These are phyloP conservation scores for Oreochromis aureus DNA, from an alignment of 2,113 vertebrate genomes.

Conservation along the genomic window DNA sequence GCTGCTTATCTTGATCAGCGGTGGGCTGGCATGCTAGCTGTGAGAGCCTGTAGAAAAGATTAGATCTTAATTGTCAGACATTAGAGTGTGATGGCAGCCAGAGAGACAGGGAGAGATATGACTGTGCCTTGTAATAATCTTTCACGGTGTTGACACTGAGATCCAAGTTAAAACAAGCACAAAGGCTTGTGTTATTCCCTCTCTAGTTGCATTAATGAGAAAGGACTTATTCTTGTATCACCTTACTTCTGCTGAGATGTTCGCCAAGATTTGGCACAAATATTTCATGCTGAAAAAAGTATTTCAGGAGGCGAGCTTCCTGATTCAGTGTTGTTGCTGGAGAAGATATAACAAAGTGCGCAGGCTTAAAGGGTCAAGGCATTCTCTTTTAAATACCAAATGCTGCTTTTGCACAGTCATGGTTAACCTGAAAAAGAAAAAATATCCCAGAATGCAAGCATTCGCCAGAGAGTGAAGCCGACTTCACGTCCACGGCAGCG, in stretches of 20 bases:
- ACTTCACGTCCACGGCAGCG: neutral
- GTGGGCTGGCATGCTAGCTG: conserved; percentile 28
- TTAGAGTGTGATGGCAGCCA: conserved; percentile 36
- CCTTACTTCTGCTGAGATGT: neutral
- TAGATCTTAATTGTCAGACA: conserved; percentile 59
- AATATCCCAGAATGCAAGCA: neutral
- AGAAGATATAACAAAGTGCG: neutral
- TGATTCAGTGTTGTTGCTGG: neutral
- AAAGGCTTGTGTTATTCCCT: conserved; percentile 15
- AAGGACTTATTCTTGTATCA: conserved; percentile 17
- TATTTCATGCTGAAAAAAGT: neutral
- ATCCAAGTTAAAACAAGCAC: conserved; percentile 19
- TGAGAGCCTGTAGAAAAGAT: conserved; percentile 40
- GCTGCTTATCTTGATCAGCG: conserved; percentile 49
- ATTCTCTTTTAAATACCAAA: neutral
- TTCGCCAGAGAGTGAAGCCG: neutral
- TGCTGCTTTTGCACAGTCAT: neutral
- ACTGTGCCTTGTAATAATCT: conserved; percentile 31
- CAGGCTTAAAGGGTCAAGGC: neutral
- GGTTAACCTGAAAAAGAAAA: neutral
- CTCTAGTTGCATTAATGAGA: conserved; percentile 37
- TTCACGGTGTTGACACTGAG: conserved; percentile 11
- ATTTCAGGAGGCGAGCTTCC: neutral
- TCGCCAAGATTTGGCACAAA: neutral
- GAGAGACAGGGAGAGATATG: conserved; percentile 6